Base-by-base conservation (phyloP, 2,797 vertebrate genomes). In the Octomys mimax region DNA sequence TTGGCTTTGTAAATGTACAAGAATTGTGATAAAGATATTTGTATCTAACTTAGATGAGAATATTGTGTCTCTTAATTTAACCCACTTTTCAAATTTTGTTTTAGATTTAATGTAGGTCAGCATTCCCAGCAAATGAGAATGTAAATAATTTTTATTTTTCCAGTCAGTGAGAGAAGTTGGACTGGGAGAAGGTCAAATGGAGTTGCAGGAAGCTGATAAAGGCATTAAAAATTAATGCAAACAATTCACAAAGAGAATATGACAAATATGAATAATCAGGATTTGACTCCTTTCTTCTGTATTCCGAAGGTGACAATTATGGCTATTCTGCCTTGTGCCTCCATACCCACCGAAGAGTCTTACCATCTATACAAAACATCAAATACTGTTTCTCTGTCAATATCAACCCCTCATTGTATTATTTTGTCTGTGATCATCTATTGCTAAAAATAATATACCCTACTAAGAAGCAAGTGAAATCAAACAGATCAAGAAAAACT, bases 401-500 rank as follows among this genome's bases (percentile, higher is more conserved):
- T 92, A 59, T 66, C 61, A 94, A 46, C 70, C 16, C 21, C 73
- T 73, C 2, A 0, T 19, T 92, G 83, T 22, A 84, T 77, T 89
- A 81, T 92, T 94, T 96, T 95, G 33, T 26, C 54, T 70, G 31
- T 75, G 80, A 78, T 94, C 21, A 81, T 77, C 71, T 83, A 89
- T 66, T 94, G 84, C 57, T 84, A 54, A 96, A 95, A 96, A 57
- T 70, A 52, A 21, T 36, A 78, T 33, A 36, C 13, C 36, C 24
- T 88, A 62, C 68, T 85, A 94, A 95, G 77, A 84, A 94, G 83
- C 59, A 89, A 95, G 64, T 82, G 57, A 95, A 94, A 89, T 70
- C n/a, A 75, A 89, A 95, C 78, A 61, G 22, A 89, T 92, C 75
- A 89, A 78, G 39, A 62, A 75, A 92, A 94, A 86, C 24, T 77